These are phyloP conservation scores for Sphenopsis melanotis DNA, from an alignment of 2,797 vertebrate species.

Conservation along the genomic window DNA sequence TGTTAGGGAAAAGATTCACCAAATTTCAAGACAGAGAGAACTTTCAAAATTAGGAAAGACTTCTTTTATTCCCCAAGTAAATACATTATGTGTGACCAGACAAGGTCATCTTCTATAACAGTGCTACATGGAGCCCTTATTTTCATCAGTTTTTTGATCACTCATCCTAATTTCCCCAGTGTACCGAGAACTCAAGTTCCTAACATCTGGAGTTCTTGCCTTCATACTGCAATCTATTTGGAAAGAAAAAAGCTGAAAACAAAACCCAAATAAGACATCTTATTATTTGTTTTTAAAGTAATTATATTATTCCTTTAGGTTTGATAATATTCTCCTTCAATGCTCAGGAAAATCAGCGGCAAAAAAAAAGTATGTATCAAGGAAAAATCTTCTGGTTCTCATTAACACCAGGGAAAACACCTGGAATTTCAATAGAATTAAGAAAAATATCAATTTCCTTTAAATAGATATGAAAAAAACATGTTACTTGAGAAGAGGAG, in stretches of 20 bases:
- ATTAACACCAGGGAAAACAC: neutral
- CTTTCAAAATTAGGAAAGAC: neutral
- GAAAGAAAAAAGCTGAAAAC: neutral
- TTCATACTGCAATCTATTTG: neutral
- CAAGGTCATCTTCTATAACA: neutral
- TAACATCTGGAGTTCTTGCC: slow-evolving; percentile 16
- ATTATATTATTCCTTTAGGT: neutral
- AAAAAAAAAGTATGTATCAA: neutral
- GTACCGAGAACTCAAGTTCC: neutral
- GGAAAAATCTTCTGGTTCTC: neutral
- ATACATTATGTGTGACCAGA: neutral
- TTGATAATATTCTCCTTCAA: neutral
- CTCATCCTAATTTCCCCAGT: neutral
- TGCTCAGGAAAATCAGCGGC: neutral
- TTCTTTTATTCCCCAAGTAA: neutral
- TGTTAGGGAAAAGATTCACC: neutral
- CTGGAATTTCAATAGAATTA: neutral
- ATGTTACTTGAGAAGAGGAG: neutral
- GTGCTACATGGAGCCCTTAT: neutral
- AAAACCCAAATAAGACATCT: neutral
- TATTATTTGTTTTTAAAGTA: neutral
- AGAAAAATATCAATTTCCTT: neutral
- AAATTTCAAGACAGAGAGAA: neutral
- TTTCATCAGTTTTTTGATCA: slow-evolving; percentile 16
- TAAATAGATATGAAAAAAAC: neutral